Base-by-base conservation (phyloP, 2,797 vertebrate species). In the Danio albolineatus region DNA sequence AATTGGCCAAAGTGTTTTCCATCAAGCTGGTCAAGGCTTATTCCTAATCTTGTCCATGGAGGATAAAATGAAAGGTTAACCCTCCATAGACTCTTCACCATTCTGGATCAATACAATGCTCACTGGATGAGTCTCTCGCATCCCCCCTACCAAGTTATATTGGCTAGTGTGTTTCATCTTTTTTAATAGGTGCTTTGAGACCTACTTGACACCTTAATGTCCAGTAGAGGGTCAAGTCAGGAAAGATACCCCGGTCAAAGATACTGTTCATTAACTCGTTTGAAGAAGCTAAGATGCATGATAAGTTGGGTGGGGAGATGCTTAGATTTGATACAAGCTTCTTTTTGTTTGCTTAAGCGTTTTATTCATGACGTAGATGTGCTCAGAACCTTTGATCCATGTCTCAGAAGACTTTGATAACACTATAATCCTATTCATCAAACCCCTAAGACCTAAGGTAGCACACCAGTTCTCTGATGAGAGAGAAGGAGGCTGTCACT, bases 101-200 rank as follows among this genome's bases (percentile, higher is more conserved):
- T 76, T 75, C 80, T 85, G 85, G 87, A 90, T 92, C 89, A 85
- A 88, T 90, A 85, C 66, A 46, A 49, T 73, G 38, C 56, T 66
- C 82, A 66, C 44, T 53, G 46, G 36, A 54, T 49, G 49, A 72
- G 53, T 38, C 81, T 77, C 49, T 77, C 61, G 79, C 74, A 65
- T 80, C 73, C 51, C 86, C 86, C 87, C 83, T 80, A 49, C 64
- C 85, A 44, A 73, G 72, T 82, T 72, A 16, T 43, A 51, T 73
- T 59, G 74, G 75, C 70, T 72, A 88, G 86, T 85, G 82, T 89
- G 82, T 88, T 78, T 67, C 62, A 53, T 73, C 38, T 70, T 89
- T 48, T 90, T 89, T 89, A 91, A 90, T 85, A 79, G 88, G 86
- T 82, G 84, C 84, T 84, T 83, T 81, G 88, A 90, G 87, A 86